Base-by-base conservation (phyloP, 2,113 vertebrate species). In the Gymnogyps californianus region DNA sequence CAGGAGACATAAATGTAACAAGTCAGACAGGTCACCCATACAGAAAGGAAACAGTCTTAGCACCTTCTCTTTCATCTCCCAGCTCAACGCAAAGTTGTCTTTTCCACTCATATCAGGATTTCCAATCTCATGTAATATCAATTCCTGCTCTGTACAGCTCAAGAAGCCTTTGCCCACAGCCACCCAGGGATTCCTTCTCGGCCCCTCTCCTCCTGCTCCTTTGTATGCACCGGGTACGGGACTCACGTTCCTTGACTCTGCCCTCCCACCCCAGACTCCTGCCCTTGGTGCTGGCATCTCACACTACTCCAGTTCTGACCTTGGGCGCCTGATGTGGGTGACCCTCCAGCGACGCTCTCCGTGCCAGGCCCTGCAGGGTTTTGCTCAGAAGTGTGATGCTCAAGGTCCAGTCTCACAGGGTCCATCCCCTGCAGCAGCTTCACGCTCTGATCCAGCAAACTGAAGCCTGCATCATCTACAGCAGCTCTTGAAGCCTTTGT, bases 321-420 rank as follows among this genome's bases (percentile, higher is more conserved):
- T 25, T 67, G 44, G 5, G 32, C 1, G 0, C 28, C 51, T n/a
- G 36, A 13, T 22, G 57, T 49, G 28, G 15, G 67, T 70, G 57
- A 80, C 46, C 42, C 40, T 54, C 55, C 57, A 46, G 55, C 1
- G 0, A 44, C 0, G 1, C 3, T 49, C n/a, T n/a, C 32, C 2
- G 0, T 54, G 32, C 31, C 51, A 80, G 44, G 42, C 21, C 24
- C 46, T 55, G 32, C 42, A 78, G 65, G 36, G 65, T 54, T 74
- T 69, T 72, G n/a, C n/a, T 70, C 44, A 55, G 78, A 26, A 65
- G 8, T 11, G 13, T 47, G 36, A 11, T 54, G 24, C 51, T 87
- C 28, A 17, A 42, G 32, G 46, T 57, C 32, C 40, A 47, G 34
- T 52, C 79, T n/a, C 32, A 51, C 15, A 42, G 36, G 20, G 19